phyloP scores from a whole-genome alignment of 2,797 vertebrate species.

The Columba guinea region DNA sequence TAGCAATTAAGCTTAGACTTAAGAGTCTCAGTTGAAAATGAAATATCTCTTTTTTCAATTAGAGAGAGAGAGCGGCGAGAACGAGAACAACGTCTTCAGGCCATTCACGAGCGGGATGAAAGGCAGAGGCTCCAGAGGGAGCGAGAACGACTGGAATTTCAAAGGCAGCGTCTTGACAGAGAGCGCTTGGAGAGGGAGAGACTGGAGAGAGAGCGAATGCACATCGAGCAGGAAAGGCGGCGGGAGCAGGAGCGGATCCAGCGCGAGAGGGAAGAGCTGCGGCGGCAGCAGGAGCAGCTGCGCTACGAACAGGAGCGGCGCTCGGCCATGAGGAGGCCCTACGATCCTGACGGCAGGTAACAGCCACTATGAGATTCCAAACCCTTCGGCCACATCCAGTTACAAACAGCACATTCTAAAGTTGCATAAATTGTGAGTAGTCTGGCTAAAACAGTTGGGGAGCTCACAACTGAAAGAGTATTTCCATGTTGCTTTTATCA shows the following conservation, averaged over 20 bases:
- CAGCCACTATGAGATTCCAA: rapidly evolving
- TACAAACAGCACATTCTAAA: neutral
- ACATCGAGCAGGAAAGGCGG: slow-evolving; percentile 90
- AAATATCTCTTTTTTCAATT: neutral
- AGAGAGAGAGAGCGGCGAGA: slow-evolving; percentile 85
- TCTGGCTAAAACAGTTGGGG: neutral
- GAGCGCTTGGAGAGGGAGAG: slow-evolving; percentile 92
- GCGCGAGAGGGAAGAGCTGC: slow-evolving; percentile 90
- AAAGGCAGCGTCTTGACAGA: slow-evolving; percentile 88
- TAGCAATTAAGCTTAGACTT: neutral
- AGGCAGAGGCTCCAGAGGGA: slow-evolving; percentile 86
- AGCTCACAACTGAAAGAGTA: neutral
- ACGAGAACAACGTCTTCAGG: slow-evolving; percentile 87
- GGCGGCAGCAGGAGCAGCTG: slow-evolving; percentile 92
- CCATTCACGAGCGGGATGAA: slow-evolving; percentile 89
- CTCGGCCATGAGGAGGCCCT: slow-evolving; percentile 84
- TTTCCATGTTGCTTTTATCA: neutral
- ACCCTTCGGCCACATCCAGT: neutral
- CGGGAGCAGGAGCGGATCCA: slow-evolving; percentile 95
- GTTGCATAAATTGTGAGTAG: neutral
- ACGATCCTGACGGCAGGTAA: slow-evolving; percentile 86
- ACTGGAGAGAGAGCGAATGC: slow-evolving; percentile 89
- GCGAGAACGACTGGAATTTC: slow-evolving; percentile 87
- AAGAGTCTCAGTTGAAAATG: neutral
- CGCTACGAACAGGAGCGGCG: slow-evolving; percentile 91